Evolutionary conservation across 2,888 invertebrate species (phyloP).

Genomic region (Priocnemis perturbator): DNA sequence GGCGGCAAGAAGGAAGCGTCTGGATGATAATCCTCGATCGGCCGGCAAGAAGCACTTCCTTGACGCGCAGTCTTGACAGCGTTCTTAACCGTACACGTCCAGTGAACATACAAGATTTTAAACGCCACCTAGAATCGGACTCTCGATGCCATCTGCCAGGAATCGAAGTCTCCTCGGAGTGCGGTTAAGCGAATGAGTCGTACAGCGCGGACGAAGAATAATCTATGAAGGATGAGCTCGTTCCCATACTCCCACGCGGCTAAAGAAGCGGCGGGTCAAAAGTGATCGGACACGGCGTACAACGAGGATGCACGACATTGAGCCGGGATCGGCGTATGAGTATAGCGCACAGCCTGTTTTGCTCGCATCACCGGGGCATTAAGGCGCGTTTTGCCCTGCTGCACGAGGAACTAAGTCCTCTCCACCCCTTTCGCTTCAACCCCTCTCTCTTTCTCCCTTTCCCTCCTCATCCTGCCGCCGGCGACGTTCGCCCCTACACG

Average conservation of each 20-base stretch:
- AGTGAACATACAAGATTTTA: too few species aligned
- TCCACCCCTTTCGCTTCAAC: background rate
- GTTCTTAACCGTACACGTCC: too few species aligned
- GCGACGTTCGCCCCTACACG: conserved; percentile 56
- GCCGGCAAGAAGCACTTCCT: too few species aligned
- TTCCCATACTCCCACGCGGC: conserved; percentile 13
- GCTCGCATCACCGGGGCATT: conserved; percentile 57
- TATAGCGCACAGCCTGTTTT: conserved; percentile 58
- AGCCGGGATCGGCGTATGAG: conserved; percentile 34
- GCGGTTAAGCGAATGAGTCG: background rate
- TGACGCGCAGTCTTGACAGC: too few species aligned
- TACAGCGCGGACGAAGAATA: conserved; percentile 17
- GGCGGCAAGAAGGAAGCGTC: too few species aligned
- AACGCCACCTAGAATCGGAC: too few species aligned
- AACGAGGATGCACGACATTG: conserved; percentile 26
- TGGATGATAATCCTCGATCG: too few species aligned
- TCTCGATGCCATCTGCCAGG: too few species aligned
- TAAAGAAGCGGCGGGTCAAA: conserved; percentile 23
- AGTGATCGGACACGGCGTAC: conserved; percentile 52
- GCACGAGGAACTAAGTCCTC: conserved; percentile 51
- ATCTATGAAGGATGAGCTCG: conserved; percentile 35
- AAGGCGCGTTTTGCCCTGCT: conserved; percentile 59
- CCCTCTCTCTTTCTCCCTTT: conserved; percentile 20
- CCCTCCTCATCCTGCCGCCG: conserved; percentile 40
- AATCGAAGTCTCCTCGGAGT: too few species aligned